A percentile compares a stretch with the other conserved stretches of the same genome.
These are phyloP conservation scores for western clawed frog (Xenopus tropicalis) DNA, from an alignment of 2,113 vertebrate species.

Conservation along the genomic window UCB_Xtro_10.0 CM004450.2:1447001-1447500, in stretches of 20 bases:
- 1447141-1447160: background rate
- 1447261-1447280: too few species aligned
- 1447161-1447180: background rate
- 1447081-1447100: constrained; percentile 8
- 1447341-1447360: too few species aligned
- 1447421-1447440: too few species aligned
- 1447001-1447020: constrained; percentile 57
- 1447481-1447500: background rate
- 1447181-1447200: too few species aligned
- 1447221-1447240: too few species aligned
- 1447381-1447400: background rate
- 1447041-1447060: constrained; percentile 46
- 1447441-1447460: too few species aligned
- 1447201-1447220: too few species aligned
- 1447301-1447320: background rate
- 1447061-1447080: constrained; percentile 10
- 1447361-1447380: background rate
- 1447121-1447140: background rate
- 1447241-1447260: too few species aligned
- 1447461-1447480: background rate
- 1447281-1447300: too few species aligned
- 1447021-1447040: constrained; percentile 54
- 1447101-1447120: background rate
- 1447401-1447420: too few species aligned
- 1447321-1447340: background rate